Percentiles rank a stretch among this genome's conserved stretches.
These are phyloP conservation scores for Artibeus jamaicensis DNA, from an alignment of 2,797 vertebrate species.

Conservation along the genomic window DNA sequence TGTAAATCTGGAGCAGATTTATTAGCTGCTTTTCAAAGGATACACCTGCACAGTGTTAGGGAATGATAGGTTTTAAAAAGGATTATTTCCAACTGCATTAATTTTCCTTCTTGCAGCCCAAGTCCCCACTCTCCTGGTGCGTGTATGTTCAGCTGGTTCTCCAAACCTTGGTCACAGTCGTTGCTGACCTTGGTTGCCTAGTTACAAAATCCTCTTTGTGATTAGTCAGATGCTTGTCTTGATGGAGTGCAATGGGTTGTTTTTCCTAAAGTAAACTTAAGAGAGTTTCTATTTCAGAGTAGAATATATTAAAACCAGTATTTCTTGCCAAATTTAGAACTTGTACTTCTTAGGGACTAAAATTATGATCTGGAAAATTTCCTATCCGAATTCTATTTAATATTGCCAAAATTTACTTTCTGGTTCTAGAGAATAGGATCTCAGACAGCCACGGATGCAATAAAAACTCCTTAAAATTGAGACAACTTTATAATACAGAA, in stretches of 20 bases:
- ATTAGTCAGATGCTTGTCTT: constrained; percentile 67
- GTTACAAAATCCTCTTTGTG: constrained; percentile 74
- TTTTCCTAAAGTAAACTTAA: constrained; percentile 64
- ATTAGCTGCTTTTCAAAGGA: constrained; percentile 1
- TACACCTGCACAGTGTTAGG: neutral
- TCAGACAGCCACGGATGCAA: neutral
- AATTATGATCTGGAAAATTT: constrained; percentile 42
- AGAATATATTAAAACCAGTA: constrained; percentile 54
- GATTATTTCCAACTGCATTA: constrained; percentile 13
- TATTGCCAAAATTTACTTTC: neutral
- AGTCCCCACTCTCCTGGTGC: neutral
- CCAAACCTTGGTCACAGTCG: constrained; percentile 52
- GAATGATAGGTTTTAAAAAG: neutral
- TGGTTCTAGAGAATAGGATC: neutral
- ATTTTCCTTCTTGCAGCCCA: neutral
- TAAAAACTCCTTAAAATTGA: neutral
- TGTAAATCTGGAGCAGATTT: neutral
- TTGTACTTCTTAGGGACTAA: constrained; percentile 43
- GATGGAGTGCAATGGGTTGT: constrained; percentile 59
- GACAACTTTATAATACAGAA: neutral
- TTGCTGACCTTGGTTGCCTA: constrained; percentile 75
- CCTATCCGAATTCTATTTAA: constrained; percentile 15
- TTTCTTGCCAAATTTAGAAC: constrained; percentile 53
- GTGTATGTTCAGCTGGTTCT: constrained; percentile 66
- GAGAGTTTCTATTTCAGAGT: constrained; percentile 62